Percentiles rank a stretch among this genome's conserved stretches.
phyloP scores from a whole-genome alignment of 2,113 vertebrate species.

The Numida meleagris region DNA sequence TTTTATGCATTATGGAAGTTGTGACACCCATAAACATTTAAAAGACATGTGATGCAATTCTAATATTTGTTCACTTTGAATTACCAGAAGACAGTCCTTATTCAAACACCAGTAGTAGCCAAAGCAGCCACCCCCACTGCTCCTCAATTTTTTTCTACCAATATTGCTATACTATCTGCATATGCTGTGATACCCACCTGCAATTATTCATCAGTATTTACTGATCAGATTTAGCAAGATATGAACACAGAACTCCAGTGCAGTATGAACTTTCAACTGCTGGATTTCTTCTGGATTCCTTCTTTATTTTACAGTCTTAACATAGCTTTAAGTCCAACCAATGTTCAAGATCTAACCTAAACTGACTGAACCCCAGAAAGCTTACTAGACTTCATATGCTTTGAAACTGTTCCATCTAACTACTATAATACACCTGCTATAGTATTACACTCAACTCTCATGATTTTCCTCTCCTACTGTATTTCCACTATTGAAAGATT shows the following conservation, averaged over 20 bases:
- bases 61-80: conserved; percentile 29
- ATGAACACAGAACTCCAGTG: background rate
- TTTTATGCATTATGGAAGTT: background rate
- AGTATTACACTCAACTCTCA: background rate
- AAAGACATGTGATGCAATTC: background rate
- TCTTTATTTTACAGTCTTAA: background rate
- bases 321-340: background rate
- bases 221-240: background rate
- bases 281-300: background rate
- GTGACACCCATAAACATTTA: background rate
- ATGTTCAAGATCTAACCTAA: background rate
- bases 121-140: background rate
- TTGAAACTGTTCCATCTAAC: background rate
- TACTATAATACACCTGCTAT: background rate
- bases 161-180: background rate
- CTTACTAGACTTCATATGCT: background rate
- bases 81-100: conserved; percentile 1
- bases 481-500: background rate
- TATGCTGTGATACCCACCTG: background rate
- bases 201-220: background rate
- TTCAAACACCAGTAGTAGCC: background rate
- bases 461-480: background rate
- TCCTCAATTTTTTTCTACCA: background rate
- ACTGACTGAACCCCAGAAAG: background rate
- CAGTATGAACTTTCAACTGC: background rate